Base-by-base conservation (phyloP, 64 coral and sea anemone genomes). In the Dendrophyllia cribrosa region DNA sequence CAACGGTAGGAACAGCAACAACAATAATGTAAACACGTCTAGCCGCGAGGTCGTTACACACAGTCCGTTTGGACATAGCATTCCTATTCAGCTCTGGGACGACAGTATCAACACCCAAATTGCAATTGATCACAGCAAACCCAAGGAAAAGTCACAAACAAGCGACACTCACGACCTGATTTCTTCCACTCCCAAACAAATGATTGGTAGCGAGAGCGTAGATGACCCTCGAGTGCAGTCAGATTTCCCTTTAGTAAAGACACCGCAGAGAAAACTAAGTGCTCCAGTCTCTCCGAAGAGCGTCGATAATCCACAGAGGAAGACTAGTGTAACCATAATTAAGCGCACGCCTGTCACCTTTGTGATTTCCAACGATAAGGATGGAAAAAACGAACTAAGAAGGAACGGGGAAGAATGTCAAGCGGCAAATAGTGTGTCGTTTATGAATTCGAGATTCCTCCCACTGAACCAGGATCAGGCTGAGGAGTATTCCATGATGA, bases 381-480 rank as follows among this genome's bases (percentile, higher is more conserved):
- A 68, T 74, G 68, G 16, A 43, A 74, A n/a, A 70, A 72, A 66
- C 15, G 22, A 55, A 84, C 45, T 20, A 11, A 26, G 6, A 51
- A n/a, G 48, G 74, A 88, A 74, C 7, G 7, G 10, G 17, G n/a
- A 21, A 14, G 49, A 74, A 9, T 59, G 52, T 44, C 86, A 44
- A 26, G 11, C 9, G 3, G 2, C 49, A 19, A 58, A 16, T 34
- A 69, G 56, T 20, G 86, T 88, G 20, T 21, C 45, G 0, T 84
- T 84, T 16, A 51, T 1, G 1, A 47, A 88, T 72, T 88, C 72
- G 19, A 13, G 70, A 48, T 76, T 72, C 58, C 50, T 74, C 26
- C 72, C 68, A 23, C 5, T 88, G 43, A 72, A 69, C 22, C 56
- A 74, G 7, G 60, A 63, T 65, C 82, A 93, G 25, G 74, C 75